Percentiles rank a stretch among this genome's conserved stretches.
phyloP scores from a whole-genome alignment of 2,113 vertebrate genomes.

The Nothobranchius kuhntae region DNA sequence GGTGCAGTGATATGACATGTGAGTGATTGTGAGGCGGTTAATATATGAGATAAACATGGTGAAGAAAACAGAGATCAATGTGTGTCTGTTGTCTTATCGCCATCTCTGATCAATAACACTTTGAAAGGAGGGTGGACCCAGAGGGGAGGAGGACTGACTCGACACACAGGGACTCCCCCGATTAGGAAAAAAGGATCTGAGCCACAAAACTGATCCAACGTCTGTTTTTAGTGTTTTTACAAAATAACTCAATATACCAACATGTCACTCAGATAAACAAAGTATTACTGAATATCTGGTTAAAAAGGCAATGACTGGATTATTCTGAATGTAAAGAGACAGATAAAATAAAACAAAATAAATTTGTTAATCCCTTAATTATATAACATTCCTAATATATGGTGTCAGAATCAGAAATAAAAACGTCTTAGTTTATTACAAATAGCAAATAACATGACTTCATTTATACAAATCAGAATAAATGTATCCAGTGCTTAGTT shows the following conservation, averaged over 20 bases:
- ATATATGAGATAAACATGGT: constrained; percentile 41
- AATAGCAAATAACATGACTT: no score
- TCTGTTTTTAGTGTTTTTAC: constrained; percentile 11
- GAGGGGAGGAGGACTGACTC: constrained; percentile 16
- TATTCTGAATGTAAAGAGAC: no score
- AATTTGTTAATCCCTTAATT: no score
- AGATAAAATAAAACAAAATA: no score
- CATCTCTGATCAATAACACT: constrained; percentile 32
- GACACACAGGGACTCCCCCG: constrained; percentile 7
- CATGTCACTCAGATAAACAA: not conserved
- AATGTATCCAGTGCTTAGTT: no score
- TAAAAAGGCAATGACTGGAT: no score
- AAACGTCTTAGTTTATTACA: no score
- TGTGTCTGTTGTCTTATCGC: constrained; percentile 38
- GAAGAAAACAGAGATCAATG: constrained; percentile 43
- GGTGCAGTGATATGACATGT: constrained; percentile 65
- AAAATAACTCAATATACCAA: not conserved
- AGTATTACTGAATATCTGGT: no score
- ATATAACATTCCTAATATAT: no score
- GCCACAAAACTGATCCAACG: not conserved
- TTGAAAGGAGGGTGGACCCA: constrained; percentile 24
- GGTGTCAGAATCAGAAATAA: no score
- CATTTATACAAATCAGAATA: no score
- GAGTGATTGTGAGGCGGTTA: constrained; percentile 56
- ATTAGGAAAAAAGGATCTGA: not conserved